phyloP scores from a whole-genome alignment of 2,113 vertebrate genomes.

The Pitta sordida region DNA sequence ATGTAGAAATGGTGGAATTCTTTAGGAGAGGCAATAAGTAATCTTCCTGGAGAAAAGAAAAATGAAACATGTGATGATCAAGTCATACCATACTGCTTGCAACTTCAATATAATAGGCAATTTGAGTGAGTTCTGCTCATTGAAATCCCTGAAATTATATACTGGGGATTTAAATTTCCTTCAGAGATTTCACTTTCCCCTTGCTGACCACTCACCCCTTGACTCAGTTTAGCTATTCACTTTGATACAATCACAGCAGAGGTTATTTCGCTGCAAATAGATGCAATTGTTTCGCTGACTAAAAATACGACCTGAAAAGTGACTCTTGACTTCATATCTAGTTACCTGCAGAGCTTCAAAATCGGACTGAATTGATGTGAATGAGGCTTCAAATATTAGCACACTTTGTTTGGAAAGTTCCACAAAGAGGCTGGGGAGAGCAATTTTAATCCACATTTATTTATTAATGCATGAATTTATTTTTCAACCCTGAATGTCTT shows the following conservation, averaged over 20 bases:
- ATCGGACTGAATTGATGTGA: not conserved
- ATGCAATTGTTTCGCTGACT: slow-evolving; percentile 46
- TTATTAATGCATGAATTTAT: not conserved
- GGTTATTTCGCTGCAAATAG: slow-evolving; percentile 29
- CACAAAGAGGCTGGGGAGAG: not conserved
- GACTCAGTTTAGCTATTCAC: slow-evolving; percentile 2
- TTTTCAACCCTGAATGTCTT: not conserved
- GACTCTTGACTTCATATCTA: not conserved
- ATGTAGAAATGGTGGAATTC: not conserved
- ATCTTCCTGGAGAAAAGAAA: not conserved
- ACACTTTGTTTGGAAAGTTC: not conserved
- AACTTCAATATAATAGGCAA: not conserved
- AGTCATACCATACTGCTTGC: not conserved
- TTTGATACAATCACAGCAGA: slow-evolving; percentile 25
- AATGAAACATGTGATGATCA: not conserved
- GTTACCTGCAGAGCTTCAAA: slow-evolving; percentile 44
- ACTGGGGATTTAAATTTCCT: not conserved
- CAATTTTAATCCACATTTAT: slow-evolving; percentile 5
- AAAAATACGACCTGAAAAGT: slow-evolving; percentile 33
- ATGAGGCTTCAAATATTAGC: not conserved
- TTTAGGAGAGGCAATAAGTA: not conserved
- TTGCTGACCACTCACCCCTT: slow-evolving; percentile 20
- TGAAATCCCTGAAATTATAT: slow-evolving; percentile 18
- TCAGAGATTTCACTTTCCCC: not conserved
- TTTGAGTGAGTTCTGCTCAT: not conserved